Conservation (phyloP, 2,797 vertebrate species). For the Chelonia mydas region DNA sequence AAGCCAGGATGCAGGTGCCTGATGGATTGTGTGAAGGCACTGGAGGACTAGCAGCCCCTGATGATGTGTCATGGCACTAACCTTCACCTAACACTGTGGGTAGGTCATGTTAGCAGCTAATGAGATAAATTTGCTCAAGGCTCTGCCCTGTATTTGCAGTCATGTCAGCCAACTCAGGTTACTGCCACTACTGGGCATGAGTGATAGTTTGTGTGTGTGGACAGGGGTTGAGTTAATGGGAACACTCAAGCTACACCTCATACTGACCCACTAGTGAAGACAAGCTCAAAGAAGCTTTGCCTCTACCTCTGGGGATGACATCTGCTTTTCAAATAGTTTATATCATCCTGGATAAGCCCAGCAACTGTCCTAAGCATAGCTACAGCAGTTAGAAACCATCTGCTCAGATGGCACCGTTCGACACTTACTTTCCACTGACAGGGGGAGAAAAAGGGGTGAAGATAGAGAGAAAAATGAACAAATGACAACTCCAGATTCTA, state of each 20-base stretch:
- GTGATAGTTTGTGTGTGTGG: not conserved
- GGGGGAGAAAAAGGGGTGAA: constrained; percentile 11
- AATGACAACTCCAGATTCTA: not conserved
- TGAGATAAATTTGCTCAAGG: not conserved
- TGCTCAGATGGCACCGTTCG: constrained; percentile 52
- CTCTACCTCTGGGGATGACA: constrained; percentile 53
- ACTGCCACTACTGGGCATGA: not conserved
- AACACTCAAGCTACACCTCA: not conserved
- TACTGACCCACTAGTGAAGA: not conserved
- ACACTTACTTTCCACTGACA: constrained; percentile 51
- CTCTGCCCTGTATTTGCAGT: accelerated
- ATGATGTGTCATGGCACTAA: not conserved
- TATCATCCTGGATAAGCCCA: constrained; percentile 41
- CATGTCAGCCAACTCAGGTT: not conserved
- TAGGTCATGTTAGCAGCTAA: not conserved
- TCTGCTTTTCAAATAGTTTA: constrained; percentile 15
- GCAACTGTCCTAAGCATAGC: constrained; percentile 22
- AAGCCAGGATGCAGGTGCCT: not conserved
- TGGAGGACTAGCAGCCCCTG: not conserved
- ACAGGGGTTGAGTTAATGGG: constrained; percentile 1
- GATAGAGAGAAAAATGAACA: not conserved
- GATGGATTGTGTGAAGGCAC: not conserved
- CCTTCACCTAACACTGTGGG: accelerated
- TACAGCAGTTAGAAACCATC: constrained; percentile 54
- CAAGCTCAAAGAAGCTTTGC: constrained; percentile 58